These are phyloP conservation scores for Spatulosminthurus flaviceps DNA, from an alignment of 2,888 invertebrate genomes.

Conservation along the genomic window DNA sequence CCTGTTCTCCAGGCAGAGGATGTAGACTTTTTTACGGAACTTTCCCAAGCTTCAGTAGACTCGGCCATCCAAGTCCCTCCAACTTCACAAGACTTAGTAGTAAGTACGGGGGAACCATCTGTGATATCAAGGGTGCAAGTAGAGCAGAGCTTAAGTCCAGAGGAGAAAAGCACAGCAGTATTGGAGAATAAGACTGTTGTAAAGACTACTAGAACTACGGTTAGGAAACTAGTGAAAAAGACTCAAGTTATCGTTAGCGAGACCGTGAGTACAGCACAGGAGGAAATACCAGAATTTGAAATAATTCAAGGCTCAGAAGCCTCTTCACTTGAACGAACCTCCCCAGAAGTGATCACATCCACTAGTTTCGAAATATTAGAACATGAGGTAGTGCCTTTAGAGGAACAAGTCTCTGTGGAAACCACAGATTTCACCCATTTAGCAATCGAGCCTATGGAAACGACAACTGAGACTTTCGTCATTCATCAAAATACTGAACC, in stretches of 20 bases:
- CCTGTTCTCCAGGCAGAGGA: conserved; percentile 16
- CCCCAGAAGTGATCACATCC: neutral
- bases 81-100: neutral
- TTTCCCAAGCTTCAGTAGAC: conserved; percentile 28
- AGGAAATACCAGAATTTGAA: conserved; percentile 13
- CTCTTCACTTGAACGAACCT: neutral
- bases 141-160: conserved; percentile 2
- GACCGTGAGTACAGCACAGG: conserved; percentile 12
- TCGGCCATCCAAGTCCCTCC: neutral
- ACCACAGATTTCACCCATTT: neutral
- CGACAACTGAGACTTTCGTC: neutral
- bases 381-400: neutral
- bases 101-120: neutral
- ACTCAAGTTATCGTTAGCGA: conserved; percentile 13
- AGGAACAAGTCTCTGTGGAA: neutral
- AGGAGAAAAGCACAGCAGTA: neutral
- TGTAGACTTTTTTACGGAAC: conserved; percentile 5
- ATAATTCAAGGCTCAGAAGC: neutral
- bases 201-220: conserved; percentile 12
- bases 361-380: conserved; percentile 18
- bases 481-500: conserved; percentile 11
- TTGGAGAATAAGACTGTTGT: conserved; percentile 7
- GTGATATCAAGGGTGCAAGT: neutral
- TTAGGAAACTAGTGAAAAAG: conserved; percentile 23
- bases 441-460: neutral